Evolutionary conservation across 2,797 vertebrate genomes (phyloP), one percentile per base, ranked within the genome.

Genomic region (Acanthopagrus latus): DNA sequence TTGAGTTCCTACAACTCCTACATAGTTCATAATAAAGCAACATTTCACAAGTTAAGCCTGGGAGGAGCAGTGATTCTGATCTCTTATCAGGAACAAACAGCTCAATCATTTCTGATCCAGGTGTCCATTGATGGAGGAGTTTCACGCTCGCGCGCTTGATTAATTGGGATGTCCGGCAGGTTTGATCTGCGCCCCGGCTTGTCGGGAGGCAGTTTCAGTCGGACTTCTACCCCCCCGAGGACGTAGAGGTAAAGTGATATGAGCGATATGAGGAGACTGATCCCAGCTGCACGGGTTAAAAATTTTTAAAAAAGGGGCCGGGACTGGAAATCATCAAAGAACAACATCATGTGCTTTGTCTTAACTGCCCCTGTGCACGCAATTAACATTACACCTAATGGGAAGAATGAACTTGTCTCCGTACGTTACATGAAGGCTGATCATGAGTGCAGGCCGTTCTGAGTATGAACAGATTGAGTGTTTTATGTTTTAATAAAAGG

Each of bases 131-230:
- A 88, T 68, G 7, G 57, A 58, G 60, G 74, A 66, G 86, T 90
- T 89, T 92, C 86, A 46, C 59, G 77, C 83, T 63, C 74, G 88
- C 81, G 48, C 29, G 74, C 77, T 91, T 93, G 93, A 95, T 95
- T 94, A 93, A 93, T 90, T 87, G 82, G 56, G 63, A 86, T 65
- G 83, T 87, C 80, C 64, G 6, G 43, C 14, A 25, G 58, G 69
- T 71, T 84, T 86, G 79, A 88, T 89, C 77, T 78, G 56, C 58
- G 59, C 85, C 79, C 80, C 64, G 47, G 47, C 20, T 62, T 84
- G 71, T 71, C 59, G 63, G 54, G 50, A 67, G 38, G 20, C 52
- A 5, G 82, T 89, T 89, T 91, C 85, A 66, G 67, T 86, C 64
- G 5, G 5, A 33, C 29, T 21, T 29, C 76, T 77, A 83, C 65